These are phyloP conservation scores for Leptinotarsa juncta DNA, from an alignment of 2,888 invertebrate species.

Conservation along the genomic window DNA sequence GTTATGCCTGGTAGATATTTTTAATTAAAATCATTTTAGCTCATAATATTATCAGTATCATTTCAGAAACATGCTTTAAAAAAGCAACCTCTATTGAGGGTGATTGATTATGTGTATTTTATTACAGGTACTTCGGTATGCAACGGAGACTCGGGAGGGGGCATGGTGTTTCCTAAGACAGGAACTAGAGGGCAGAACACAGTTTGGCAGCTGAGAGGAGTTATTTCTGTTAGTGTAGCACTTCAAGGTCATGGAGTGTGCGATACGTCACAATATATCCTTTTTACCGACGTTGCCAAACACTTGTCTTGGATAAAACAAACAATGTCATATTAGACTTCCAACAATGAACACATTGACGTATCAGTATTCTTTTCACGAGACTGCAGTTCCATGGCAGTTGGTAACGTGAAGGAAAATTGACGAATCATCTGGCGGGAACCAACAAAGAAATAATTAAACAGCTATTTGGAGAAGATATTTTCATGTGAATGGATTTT, in stretches of 20 bases:
- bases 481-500: not conserved
- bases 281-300: conserved; percentile 73
- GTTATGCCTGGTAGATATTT: no score
- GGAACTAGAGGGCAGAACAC: conserved; percentile 49
- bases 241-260: conserved; percentile 71
- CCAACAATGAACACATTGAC: not conserved
- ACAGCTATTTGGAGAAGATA: not conserved
- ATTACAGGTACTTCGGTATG: conserved; percentile 67
- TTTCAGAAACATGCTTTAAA: no score
- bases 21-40: no score
- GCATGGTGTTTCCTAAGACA: conserved; percentile 62
- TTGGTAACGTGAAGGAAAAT: not conserved
- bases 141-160: conserved; percentile 66
- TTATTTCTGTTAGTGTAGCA: conserved; percentile 72
- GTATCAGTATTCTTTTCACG: not conserved
- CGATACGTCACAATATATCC: conserved; percentile 72
- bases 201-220: conserved; percentile 64
- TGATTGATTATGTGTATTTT: not conserved
- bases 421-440: not conserved
- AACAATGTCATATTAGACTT: conserved; percentile 29
- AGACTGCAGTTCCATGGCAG: not conserved
- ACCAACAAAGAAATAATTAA: not conserved
- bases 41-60: no score
- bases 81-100: no score
- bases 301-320: conserved; percentile 59